These are phyloP conservation scores for Ochropleura leucogaster DNA, from an alignment of 2,888 invertebrate species.

Conservation along the genomic window DNA sequence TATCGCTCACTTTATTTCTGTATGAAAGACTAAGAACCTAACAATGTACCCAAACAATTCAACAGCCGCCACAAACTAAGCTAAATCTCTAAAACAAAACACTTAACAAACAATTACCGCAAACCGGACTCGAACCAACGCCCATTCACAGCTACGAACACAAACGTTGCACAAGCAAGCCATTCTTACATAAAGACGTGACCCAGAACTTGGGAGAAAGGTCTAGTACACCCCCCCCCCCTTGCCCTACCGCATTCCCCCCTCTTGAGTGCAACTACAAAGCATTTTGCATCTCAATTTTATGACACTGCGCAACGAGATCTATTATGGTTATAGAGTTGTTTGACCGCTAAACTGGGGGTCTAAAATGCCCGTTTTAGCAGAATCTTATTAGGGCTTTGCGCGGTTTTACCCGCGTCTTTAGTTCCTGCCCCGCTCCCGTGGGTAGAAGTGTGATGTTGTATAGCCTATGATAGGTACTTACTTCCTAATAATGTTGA, in stretches of 20 bases:
- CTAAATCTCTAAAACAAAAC: constrained; percentile 48
- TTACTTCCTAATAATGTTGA: too few relatives aligned
- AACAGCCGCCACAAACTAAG: constrained; percentile 6
- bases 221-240: constrained; percentile 74
- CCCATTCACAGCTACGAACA: constrained; percentile 71
- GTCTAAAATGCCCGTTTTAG: too few relatives aligned
- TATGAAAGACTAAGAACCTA: neutral
- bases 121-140: constrained; percentile 57
- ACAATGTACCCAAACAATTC: neutral
- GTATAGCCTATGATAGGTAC: too few relatives aligned
- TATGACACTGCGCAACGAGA: constrained; percentile 71
- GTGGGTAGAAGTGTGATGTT: too few relatives aligned
- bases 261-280: constrained; percentile 61
- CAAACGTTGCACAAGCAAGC: constrained; percentile 68
- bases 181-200: constrained; percentile 81
- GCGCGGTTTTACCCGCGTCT: too few relatives aligned
- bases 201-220: constrained; percentile 90
- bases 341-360: constrained; percentile 24
- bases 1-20: neutral
- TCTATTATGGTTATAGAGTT: constrained; percentile 63
- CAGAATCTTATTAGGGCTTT: too few relatives aligned
- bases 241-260: constrained; percentile 38
- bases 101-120: constrained; percentile 50
- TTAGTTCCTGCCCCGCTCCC: too few relatives aligned
- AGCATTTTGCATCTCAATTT: constrained; percentile 76